phyloP scores from a whole-genome alignment of 1,140 invertebrate genomes.

The Laodelphax striatellus region DNA sequence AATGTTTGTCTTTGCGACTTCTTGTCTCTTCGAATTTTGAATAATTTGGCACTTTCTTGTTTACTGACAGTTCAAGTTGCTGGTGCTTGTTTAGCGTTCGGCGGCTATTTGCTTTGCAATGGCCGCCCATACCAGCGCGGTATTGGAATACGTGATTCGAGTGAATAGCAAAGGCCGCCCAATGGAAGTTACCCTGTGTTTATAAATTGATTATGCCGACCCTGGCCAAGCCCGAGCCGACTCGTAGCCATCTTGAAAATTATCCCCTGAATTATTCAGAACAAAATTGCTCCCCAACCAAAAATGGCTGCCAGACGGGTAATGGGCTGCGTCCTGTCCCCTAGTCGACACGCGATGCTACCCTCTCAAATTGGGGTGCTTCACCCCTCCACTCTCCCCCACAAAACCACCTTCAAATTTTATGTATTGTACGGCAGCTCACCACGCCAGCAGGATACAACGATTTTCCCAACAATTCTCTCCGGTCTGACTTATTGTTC shows the following conservation, averaged over 20 bases:
- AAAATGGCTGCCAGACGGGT: background rate
- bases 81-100: no score
- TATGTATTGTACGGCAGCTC: no score
- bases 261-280: background rate
- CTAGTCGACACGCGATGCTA: background rate
- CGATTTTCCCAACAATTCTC: no score
- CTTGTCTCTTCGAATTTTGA: no score
- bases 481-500: no score
- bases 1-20: no score
- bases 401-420: background rate
- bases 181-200: slow-evolving; percentile 1
- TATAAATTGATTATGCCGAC: background rate
- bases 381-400: background rate
- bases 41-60: no score
- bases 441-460: no score
- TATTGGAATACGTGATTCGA: background rate
- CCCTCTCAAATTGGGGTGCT: background rate
- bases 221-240: background rate
- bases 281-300: background rate
- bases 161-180: background rate
- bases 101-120: background rate
- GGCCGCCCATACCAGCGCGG: background rate
- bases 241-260: slow-evolving; percentile 2
- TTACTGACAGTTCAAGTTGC: no score
- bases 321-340: background rate